Base-by-base conservation (phyloP, 2,797 vertebrate genomes). In the Sebastes baramenuke region DNA sequence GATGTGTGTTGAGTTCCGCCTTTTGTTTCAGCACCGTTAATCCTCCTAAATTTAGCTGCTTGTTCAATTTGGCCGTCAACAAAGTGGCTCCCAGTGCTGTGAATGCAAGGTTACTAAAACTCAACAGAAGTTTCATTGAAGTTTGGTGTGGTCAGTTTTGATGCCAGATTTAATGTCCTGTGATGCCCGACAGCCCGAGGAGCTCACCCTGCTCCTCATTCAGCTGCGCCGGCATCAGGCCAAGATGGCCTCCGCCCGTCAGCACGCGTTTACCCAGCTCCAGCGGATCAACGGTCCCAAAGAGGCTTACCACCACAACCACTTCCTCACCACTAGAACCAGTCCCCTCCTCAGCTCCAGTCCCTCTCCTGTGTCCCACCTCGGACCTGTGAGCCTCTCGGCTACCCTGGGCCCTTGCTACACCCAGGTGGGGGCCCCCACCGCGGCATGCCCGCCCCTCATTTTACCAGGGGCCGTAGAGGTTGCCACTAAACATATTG, bases 181-280 rank as follows among this genome's bases (percentile, higher is more conserved):
- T 96, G 95, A 91, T 92, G 95, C 94, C 94, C 91, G 92, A 92
- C 97, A 99, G 97, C 97, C 97, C 18, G 97, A 99, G 96, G 97
- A 98, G 96, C 96, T 99, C 92, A 98, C 97, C 67, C 95, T 98
- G 94, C 97, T 99, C 95, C 97, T 99, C 94, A 97, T 97, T 94
- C 97, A 97, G 95, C 96, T 99, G 95, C 96, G 97, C 93, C 96
- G 96, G 86, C 98, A 98, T 91, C 98, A 98, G 96, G 96, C 97
- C 95, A 96, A 97, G 96, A 96, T 98, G 97, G 96, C 97, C 83
- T 95, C 95, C 49, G 96, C 96, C 72, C 96, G 97, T 92, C 96
- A 96, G 94, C 95, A 97, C 89, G 96, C 97, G 61, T 91, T 98
- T 87, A 86, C 95, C 92, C 97, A 97, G 86, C 96, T 98, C 83